Evolutionary conservation across 2,888 invertebrate species (phyloP).

Genomic region (Mesochorus sp.): DNA sequence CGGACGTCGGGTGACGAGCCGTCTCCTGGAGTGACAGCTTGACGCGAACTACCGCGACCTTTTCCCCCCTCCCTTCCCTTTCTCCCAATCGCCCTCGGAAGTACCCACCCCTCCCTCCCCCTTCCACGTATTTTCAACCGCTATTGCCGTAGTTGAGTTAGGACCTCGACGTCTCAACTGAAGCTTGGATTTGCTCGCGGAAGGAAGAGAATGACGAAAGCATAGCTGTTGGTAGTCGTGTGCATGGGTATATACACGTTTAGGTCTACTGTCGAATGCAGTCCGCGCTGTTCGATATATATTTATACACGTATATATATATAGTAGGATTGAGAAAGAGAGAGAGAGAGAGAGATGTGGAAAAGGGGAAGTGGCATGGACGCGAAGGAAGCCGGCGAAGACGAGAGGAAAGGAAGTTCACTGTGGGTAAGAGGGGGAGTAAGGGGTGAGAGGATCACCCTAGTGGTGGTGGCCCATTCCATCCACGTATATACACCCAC

Average conservation of each 20-base stretch:
- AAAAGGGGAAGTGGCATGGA: constrained; percentile 41
- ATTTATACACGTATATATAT: constrained; percentile 24
- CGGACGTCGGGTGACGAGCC: constrained; percentile 72
- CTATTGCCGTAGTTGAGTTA: constrained; percentile 18
- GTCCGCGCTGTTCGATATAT: not conserved
- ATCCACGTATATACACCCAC: not conserved
- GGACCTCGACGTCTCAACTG: constrained; percentile 36
- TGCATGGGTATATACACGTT: constrained; percentile 7
- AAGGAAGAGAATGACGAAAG: constrained; percentile 40
- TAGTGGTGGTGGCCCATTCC: constrained; percentile 35
- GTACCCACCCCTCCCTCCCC: no score
- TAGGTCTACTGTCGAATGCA: not conserved
- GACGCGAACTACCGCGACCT: constrained; percentile 63
- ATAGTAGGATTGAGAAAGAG: constrained; percentile 39
- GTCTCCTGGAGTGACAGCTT: constrained; percentile 71
- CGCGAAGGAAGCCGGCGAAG: constrained; percentile 49
- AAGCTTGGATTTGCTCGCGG: constrained; percentile 53
- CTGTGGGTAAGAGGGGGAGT: constrained; percentile 16
- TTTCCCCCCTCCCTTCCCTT: constrained; percentile 41
- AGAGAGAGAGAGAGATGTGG: constrained; percentile 38
- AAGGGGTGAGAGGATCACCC: not conserved
- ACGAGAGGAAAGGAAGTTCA: constrained; percentile 41
- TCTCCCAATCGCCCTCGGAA: constrained; percentile 43
- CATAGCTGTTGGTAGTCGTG: constrained; percentile 26
- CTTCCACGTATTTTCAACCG: constrained; percentile 32